These are phyloP conservation scores for Pelosia muscerda DNA, from an alignment of 2,888 invertebrate species.

Conservation along the genomic window DNA sequence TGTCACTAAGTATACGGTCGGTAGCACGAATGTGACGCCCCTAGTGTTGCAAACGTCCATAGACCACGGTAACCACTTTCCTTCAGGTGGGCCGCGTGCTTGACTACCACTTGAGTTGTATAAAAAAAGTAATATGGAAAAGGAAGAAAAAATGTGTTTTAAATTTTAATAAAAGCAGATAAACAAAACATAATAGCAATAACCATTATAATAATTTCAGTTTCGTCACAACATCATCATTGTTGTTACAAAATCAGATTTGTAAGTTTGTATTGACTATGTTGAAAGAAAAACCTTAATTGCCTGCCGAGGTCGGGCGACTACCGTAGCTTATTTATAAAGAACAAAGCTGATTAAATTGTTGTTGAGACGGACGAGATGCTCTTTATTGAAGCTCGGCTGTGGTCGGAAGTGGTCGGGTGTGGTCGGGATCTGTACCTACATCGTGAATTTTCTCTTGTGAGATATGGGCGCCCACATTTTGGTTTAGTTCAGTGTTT, in stretches of 20 bases:
- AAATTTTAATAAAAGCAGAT: not conserved
- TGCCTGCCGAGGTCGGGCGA: slow-evolving; percentile 57
- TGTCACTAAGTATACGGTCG: too few relatives aligned
- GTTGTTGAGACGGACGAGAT: slow-evolving; percentile 65
- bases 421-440: slow-evolving; percentile 26
- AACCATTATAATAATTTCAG: too few relatives aligned
- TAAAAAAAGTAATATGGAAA: too few relatives aligned
- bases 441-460: slow-evolving; percentile 46
- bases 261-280: slow-evolving; percentile 46
- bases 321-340: slow-evolving; percentile 67
- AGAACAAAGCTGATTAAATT: slow-evolving; percentile 77
- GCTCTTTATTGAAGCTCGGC: slow-evolving; percentile 61
- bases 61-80: too few relatives aligned
- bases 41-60: too few relatives aligned
- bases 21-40: too few relatives aligned
- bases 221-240: slow-evolving; percentile 31
- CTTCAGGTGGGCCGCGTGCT: too few relatives aligned
- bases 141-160: not conserved
- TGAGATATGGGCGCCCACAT: slow-evolving; percentile 43
- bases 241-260: slow-evolving; percentile 46
- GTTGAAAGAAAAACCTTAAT: slow-evolving; percentile 53
- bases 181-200: not conserved
- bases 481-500: slow-evolving; percentile 48
- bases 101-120: too few relatives aligned
- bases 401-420: slow-evolving; percentile 52